phyloP scores from a whole-genome alignment of 2,797 vertebrate species.

The Intellagama lesueurii region DNA sequence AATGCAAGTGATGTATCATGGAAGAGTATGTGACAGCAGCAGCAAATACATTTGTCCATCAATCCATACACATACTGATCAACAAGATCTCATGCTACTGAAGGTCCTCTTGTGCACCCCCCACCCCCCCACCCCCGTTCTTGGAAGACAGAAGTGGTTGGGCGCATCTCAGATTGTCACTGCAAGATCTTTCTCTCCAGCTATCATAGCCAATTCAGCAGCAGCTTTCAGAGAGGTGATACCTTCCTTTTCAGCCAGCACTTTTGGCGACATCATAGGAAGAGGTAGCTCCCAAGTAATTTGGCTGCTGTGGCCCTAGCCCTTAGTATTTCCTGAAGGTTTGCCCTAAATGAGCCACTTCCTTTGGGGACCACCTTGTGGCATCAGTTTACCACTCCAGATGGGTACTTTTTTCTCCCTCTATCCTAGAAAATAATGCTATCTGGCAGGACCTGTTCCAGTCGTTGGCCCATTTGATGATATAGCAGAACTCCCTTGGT shows the following conservation, averaged over 20 bases:
- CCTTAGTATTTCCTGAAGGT: too few species aligned
- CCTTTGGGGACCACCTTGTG: too few species aligned
- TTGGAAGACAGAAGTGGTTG: conserved; percentile 85
- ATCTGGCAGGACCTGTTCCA: too few species aligned
- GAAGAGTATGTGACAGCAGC: neutral
- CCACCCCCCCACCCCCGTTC: conserved; percentile 84
- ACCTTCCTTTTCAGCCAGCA: conserved; percentile 92
- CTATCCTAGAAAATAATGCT: too few species aligned
- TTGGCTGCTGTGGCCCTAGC: conserved; percentile 53
- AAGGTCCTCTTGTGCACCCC: conserved; percentile 84
- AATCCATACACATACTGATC: conserved; percentile 76
- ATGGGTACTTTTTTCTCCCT: too few species aligned
- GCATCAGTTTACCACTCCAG: too few species aligned
- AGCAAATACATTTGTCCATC: neutral
- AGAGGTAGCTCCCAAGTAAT: conserved; percentile 87
- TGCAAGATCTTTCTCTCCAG: conserved; percentile 85
- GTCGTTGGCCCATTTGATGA: too few species aligned
- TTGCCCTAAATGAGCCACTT: too few species aligned
- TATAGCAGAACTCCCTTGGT: too few species aligned
- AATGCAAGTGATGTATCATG: neutral
- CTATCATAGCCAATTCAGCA: conserved; percentile 82
- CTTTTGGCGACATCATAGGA: conserved; percentile 92
- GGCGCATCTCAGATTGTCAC: conserved; percentile 87
- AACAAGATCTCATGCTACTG: conserved; percentile 82
- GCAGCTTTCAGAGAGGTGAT: conserved; percentile 86